Conservation (phyloP, 2,797 vertebrate species). For the Hyperoplus lanceolatus region DNA sequence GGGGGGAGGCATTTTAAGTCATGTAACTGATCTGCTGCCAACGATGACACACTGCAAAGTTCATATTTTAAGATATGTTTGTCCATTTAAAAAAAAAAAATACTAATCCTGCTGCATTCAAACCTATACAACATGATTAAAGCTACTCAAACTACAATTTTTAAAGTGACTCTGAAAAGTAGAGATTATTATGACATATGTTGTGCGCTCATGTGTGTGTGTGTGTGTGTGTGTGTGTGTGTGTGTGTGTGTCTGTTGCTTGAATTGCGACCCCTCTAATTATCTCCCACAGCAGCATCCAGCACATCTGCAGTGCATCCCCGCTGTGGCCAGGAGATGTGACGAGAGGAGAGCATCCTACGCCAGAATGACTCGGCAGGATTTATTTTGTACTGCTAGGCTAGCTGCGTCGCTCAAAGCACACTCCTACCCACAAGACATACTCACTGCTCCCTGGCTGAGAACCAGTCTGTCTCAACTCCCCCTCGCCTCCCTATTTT, state of each 20-base stretch:
- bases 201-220: slow-evolving; percentile 1
- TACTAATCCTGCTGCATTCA: not conserved
- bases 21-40: slow-evolving; percentile 7
- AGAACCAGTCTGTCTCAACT: slow-evolving; percentile 77
- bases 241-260: no score
- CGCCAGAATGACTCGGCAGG: slow-evolving; percentile 83
- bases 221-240: not conserved
- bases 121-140: not conserved
- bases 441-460: slow-evolving; percentile 80
- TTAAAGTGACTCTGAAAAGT: not conserved
- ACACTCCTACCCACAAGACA: slow-evolving; percentile 77
- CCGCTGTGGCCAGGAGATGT: slow-evolving; percentile 69
- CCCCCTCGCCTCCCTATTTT: slow-evolving; percentile 49
- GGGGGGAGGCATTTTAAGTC: slow-evolving; percentile 2
- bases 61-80: not conserved
- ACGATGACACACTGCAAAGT: not conserved
- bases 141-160: not conserved
- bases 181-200: not conserved
- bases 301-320: slow-evolving; percentile 67
- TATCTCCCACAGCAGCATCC: slow-evolving; percentile 60
- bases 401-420: slow-evolving; percentile 62
- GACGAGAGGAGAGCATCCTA: slow-evolving; percentile 70
- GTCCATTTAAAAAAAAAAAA: not conserved
- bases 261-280: slow-evolving; percentile 42
- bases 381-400: slow-evolving; percentile 65